Percentiles rank a stretch among this genome's conserved stretches.
These are phyloP conservation scores for Mormyrops boulengeri DNA, from an alignment of 2,797 vertebrate genomes.

Conservation along the genomic window DNA sequence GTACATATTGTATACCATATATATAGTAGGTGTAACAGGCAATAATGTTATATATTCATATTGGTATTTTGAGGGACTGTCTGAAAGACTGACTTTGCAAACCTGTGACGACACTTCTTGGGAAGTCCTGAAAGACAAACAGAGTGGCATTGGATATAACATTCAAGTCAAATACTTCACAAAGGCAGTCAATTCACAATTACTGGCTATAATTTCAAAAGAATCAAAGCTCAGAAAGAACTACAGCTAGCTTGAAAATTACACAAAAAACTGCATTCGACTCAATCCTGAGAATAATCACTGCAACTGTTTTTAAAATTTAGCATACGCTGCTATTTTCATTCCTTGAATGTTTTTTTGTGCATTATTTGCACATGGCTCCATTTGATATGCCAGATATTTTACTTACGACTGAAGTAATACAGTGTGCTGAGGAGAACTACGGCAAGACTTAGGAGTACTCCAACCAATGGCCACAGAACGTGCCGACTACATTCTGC, in stretches of 20 bases:
- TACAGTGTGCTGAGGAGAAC: slow-evolving; percentile 5
- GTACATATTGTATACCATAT: background rate
- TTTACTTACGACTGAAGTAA: slow-evolving; percentile 24
- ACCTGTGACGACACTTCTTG: slow-evolving; percentile 22
- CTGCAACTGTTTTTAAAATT: background rate
- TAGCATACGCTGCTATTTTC: background rate
- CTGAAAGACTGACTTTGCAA: slow-evolving; percentile 12
- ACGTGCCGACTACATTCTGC: slow-evolving; percentile 9
- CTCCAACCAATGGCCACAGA: slow-evolving; percentile 17
- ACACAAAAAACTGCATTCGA: background rate
- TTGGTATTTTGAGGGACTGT: background rate
- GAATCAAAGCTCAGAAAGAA: background rate
- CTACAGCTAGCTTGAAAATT: background rate
- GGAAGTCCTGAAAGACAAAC: slow-evolving; percentile 19
- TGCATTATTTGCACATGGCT: background rate
- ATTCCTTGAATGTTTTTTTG: background rate
- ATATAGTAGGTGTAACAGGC: background rate
- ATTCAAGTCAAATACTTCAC: background rate
- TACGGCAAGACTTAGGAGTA: background rate
- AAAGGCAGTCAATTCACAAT: background rate
- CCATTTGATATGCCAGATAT: background rate
- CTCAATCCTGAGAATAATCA: background rate
- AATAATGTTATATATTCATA: background rate
- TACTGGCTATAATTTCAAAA: background rate
- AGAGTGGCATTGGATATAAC: background rate